Conservation (phyloP, 2,888 invertebrate genomes). For the Callyntrura guangdongensis region DNA sequence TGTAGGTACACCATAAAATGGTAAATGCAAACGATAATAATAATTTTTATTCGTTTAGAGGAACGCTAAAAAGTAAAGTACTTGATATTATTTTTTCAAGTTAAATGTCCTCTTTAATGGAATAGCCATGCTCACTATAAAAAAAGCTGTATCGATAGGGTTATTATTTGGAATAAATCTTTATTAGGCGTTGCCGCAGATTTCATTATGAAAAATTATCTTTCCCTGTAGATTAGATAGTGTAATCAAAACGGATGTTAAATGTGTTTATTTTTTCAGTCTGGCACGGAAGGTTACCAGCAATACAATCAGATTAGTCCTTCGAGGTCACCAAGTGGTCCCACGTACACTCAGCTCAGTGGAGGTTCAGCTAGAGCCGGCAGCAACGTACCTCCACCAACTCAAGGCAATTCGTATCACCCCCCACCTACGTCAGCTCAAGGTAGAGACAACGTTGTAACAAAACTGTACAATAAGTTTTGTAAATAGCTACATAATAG, state of each 20-base stretch:
- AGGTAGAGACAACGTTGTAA: slow-evolving; percentile 62
- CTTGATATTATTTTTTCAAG: slow-evolving; percentile 43
- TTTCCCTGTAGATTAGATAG: background rate
- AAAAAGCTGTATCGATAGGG: background rate
- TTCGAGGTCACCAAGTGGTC: slow-evolving; percentile 93
- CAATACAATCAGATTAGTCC: slow-evolving; percentile 91
- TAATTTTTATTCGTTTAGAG: background rate
- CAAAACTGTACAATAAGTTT: too few species aligned
- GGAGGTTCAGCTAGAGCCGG: slow-evolving; percentile 88
- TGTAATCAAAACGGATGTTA: background rate
- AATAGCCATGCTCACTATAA: background rate
- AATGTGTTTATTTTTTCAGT: slow-evolving; percentile 85
- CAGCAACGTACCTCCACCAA: slow-evolving; percentile 76
- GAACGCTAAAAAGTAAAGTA: background rate
- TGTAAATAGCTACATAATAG: background rate
- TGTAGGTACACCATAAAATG: background rate
- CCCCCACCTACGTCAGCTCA: slow-evolving; percentile 83
- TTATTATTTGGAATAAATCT: too few species aligned
- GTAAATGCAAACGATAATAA: slow-evolving; percentile 23
- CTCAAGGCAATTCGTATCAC: slow-evolving; percentile 83
- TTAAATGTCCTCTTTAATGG: slow-evolving; percentile 32
- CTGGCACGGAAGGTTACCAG: slow-evolving; percentile 91
- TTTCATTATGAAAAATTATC: too few species aligned
- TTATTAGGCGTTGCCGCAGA: too few species aligned
- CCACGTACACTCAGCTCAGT: slow-evolving; percentile 93